Evolutionary conservation across 37 sponge, comb jelly and placozoan genomes (phyloP), one percentile per base, ranked within the genome.

Genomic region (Ephydatia muelleri): DNA sequence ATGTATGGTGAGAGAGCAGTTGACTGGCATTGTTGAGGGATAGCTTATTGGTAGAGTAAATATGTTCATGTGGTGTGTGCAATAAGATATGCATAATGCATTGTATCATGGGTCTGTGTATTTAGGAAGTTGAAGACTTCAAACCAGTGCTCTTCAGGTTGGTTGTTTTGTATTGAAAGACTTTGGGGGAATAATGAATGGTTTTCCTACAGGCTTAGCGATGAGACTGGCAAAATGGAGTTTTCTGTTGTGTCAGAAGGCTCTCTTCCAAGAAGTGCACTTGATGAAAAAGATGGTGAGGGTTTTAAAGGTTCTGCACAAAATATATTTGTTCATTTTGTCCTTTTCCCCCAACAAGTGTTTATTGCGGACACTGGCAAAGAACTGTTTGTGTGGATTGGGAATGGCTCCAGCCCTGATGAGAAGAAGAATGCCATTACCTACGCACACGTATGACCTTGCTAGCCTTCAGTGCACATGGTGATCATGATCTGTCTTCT

Each of bases 391-490:
- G 91, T 91, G 25, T 91, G 91, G 89, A 81, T 88, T 77, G 92
- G 92, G 2, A 83, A 73, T 79, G 95, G 84, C 21, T 79, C 96
- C 22, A 84, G 83, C 12, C 2, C 47, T 49, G 91, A n/a, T 29
- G 96, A 95, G 69, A 86, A 84, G 37, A 76, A 84, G 79, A 90
- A 92, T 73, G 96, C 93, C 68, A 87, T 95, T 88, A 25, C 83
- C 37, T 92, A 95, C 85, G 96, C 96, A 19, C 93, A 93, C 79
- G 92, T 91, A 66, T 87, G 84, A 33, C 5, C 73, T 22, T 0
- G 23, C 21, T 30, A 3, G 25, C 25, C 21, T 5, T 11, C 16
- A 14, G 6, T 76, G 34, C 27, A 37, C 6, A 12, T 0, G 2
- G 13, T 37, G 31, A 37, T 2, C 33, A 33, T 72, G 1, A 67